Evolutionary conservation across 2,113 vertebrate genomes (phyloP).

Genomic region (Calyptommatus sinebrachiatus): DNA sequence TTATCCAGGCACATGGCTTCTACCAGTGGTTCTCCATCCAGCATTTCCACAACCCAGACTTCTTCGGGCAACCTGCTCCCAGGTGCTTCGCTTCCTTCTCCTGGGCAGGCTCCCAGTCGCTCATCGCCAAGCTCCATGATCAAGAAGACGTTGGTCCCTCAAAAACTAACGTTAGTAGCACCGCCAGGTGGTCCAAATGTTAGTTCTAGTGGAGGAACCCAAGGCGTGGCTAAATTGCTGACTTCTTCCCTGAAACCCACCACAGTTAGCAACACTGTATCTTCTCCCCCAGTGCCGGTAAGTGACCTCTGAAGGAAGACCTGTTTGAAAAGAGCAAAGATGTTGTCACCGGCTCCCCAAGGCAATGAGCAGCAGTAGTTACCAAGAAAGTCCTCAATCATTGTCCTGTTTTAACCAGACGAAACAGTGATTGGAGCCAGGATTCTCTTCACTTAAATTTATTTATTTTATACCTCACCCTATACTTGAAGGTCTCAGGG

Average conservation of each 20-base stretch:
- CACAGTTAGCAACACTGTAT: constrained; percentile 66
- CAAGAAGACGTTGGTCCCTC: constrained; percentile 71
- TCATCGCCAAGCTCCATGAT: constrained; percentile 38
- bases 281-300: constrained; percentile 78
- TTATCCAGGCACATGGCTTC: constrained; percentile 67
- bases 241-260: constrained; percentile 80
- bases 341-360: too few species aligned
- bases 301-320: constrained; percentile 51
- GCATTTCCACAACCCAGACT: constrained; percentile 58
- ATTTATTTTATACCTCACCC: too few species aligned
- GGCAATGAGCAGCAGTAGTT: too few species aligned
- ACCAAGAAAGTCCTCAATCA: too few species aligned
- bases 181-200: constrained; percentile 78
- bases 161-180: constrained; percentile 81
- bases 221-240: constrained; percentile 82
- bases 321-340: too few species aligned
- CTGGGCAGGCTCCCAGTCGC: constrained; percentile 52
- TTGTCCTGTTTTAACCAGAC: too few species aligned
- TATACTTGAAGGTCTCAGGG: too few species aligned
- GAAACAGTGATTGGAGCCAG: too few species aligned
- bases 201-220: constrained; percentile 76
- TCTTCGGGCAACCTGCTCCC: constrained; percentile 62
- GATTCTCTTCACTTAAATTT: too few species aligned
- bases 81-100: constrained; percentile 36
- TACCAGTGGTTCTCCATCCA: constrained; percentile 62